Base-by-base conservation (phyloP, 2,113 vertebrate genomes). In the Macaca mulatta region DNA sequence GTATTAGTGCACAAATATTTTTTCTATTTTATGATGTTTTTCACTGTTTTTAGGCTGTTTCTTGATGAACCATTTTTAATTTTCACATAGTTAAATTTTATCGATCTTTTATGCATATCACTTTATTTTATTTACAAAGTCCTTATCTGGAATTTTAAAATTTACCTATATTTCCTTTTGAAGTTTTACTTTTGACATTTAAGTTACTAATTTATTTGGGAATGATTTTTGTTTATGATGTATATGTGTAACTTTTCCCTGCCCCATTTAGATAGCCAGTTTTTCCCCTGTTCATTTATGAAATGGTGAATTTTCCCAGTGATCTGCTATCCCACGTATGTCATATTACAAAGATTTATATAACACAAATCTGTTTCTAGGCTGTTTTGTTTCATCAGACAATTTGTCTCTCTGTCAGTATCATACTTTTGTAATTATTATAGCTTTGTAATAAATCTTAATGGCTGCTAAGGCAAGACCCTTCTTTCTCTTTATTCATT, bases 111-210 rank as follows among this genome's bases (percentile, higher is more conserved):
- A 75, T 84, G 9, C 90, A 27, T 59, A 61, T 40, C 27, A 43
- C n/a, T 94, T 80, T 88, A 27, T 89, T 80, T 88, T 80, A 69
- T 59, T 94, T 74, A 74, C 45, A 88, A 83, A 94, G 69, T 57
- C 11, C 4, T 78, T 90, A 74, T 17, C 25, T 57, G 12, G 22
- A 25, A 69, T 78, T 55, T 55, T 11, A 94, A 67, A 72, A 38
- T 17, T 25, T 52, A 18, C 9, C 45, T 79, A 27, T 55, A 27
- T 80, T 35, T 82, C 10, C 40, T 94, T 77, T 64, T 30, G n/a
- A 67, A 45, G n/a, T 55, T 55, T 35, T 74, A 17, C 23, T 90
- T 89, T 64, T n/a, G 45, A 67, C 35, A 38, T 38, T 83, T 64
- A 52, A 45, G n/a, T 43, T 83, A 40, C 32, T 83, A 55, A 83